Evolutionary conservation across 2,113 vertebrate genomes (phyloP).

Genomic region (Lepus americanus): DNA sequence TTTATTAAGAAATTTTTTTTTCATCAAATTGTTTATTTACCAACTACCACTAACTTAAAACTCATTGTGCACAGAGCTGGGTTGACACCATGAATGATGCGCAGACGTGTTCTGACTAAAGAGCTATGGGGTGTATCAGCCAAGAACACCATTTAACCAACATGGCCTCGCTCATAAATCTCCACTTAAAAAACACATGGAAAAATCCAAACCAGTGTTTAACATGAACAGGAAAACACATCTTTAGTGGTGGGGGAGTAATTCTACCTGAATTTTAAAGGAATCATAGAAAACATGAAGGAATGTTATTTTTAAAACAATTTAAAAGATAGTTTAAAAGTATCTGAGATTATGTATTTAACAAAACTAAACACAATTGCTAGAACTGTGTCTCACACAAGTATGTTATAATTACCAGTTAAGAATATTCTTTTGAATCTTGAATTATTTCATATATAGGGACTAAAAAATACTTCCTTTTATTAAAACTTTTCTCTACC

Average conservation of each 20-base stretch:
- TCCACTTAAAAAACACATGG: conserved; percentile 69
- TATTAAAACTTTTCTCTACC: not conserved
- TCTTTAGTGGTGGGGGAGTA: conserved; percentile 9
- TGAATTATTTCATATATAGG: not conserved
- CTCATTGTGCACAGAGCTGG: conserved; percentile 64
- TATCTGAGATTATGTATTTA: conserved; percentile 46
- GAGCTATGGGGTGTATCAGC: conserved; percentile 49
- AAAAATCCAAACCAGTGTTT: conserved; percentile 55
- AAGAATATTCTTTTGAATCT: conserved; percentile 31
- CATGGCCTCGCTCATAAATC: conserved; percentile 59
- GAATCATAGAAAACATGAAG: conserved; percentile 36
- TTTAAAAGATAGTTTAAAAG: conserved; percentile 50
- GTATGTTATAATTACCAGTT: conserved; percentile 14
- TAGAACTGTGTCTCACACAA: not conserved
- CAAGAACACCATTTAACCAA: conserved; percentile 57
- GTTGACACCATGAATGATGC: conserved; percentile 51
- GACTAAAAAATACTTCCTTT: conserved; percentile 54
- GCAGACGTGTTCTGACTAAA: conserved; percentile 60
- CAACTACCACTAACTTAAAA: conserved; percentile 68
- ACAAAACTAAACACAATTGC: conserved; percentile 35
- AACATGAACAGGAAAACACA: conserved; percentile 51
- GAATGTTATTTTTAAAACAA: conserved; percentile 48
- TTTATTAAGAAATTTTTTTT: conserved; percentile 60
- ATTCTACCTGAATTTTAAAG: conserved; percentile 61
- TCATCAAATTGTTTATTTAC: conserved; percentile 69